These are phyloP conservation scores for Bombus vancouverensis DNA, from an alignment of 1,140 invertebrate genomes.

Conservation along the genomic window DNA sequence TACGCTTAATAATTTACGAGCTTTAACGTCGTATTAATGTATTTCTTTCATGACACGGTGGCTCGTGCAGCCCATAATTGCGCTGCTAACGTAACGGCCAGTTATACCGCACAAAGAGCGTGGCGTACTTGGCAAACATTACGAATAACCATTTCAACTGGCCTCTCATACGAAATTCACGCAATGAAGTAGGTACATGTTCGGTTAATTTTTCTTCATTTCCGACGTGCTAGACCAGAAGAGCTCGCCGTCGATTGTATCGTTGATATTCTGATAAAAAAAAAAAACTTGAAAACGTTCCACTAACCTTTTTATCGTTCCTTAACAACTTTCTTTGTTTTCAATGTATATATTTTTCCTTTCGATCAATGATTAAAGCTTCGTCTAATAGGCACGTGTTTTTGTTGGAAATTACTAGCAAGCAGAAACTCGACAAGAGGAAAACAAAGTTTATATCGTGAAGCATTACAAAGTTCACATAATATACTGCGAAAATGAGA, in stretches of 20 bases:
- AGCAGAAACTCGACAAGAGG: not conserved
- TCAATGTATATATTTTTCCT: too few species aligned
- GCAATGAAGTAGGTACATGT: not conserved
- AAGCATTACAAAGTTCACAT: not conserved
- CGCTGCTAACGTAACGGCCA: slow-evolving; percentile 8
- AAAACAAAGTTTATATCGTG: not conserved
- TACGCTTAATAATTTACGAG: slow-evolving; percentile 58
- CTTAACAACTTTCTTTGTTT: not conserved
- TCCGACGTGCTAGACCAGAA: not conserved
- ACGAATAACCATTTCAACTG: not conserved
- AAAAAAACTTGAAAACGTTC: too few species aligned
- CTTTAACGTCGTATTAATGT: slow-evolving; percentile 50
- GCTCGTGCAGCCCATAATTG: slow-evolving; percentile 27
- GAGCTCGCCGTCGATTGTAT: not conserved
- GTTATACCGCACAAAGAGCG: slow-evolving; percentile 8
- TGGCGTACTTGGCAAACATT: slow-evolving; percentile 17
- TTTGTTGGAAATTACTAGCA: not conserved
- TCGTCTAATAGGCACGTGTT: not conserved
- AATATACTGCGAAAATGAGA: not conserved
- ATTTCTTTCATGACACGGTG: slow-evolving; percentile 39
- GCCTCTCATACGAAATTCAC: slow-evolving; percentile 4
- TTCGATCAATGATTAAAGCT: not conserved
- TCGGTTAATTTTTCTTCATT: not conserved
- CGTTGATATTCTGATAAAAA: not conserved
- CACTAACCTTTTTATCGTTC: too few species aligned